Base-by-base conservation (phyloP, 2,888 invertebrate genomes). In the Scaptomyza reducta region DNA sequence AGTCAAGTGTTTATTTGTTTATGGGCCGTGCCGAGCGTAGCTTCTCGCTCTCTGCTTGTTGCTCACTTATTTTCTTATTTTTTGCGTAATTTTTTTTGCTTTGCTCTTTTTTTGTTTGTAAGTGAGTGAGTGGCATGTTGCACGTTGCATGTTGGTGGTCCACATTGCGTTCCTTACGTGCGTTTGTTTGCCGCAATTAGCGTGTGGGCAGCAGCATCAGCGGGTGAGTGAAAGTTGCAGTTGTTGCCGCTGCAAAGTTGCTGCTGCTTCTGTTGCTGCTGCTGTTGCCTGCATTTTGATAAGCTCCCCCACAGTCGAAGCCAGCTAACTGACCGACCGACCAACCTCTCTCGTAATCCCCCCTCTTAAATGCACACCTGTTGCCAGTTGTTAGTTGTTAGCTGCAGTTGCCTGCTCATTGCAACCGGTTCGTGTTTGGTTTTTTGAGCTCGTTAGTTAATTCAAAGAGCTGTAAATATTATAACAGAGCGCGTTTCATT, bases 1-100 rank as follows among this genome's bases (percentile, higher is more conserved):
- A 89, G 88, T 89, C 89, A 89, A 89, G 89, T 89, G 89, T 88
- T 89, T 89, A 88, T 89, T 88, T 88, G 87, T 76, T 86, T 85
- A 76, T 74, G 76, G 75, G 54, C 71, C 35, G 58, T 50, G 67
- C 67, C 57, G 40, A 44, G 55, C 33, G 49, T 49, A 60, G 57
- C 58, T 16, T 59, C 7, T 47, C 29, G 22, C 22, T 25, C 29
- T 35, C 22, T 25, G 13, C 31, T 9, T 14, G 3, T 16, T n/a
- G 33, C n/a, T 5, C 0, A n/a, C 11, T 29, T 45, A 2, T 45
- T 14, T 5, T 65, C 22, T 45, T 59, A 25, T 45, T 42, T 51
- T 51, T 41, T 27, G 50, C 53, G 13, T 13, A n/a, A 2, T 31
- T 31, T 29, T 31, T 31, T 31, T 31, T 31, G 31, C 9, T 31